These are phyloP conservation scores for Melanaphis sacchari DNA, from an alignment of 1,140 invertebrate species.

Conservation along the genomic window DNA sequence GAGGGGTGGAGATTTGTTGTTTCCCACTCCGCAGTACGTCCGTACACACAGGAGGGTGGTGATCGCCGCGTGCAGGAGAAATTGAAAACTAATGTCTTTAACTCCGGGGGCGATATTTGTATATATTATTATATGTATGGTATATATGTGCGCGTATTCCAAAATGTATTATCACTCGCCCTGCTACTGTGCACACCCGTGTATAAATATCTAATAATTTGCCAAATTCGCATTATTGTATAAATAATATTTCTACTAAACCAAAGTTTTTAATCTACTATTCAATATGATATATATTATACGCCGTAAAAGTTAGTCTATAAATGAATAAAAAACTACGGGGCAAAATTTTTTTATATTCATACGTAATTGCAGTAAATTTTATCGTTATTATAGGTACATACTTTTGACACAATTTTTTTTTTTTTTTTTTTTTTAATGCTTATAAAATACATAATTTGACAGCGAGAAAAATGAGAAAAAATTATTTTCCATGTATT, in stretches of 20 bases:
- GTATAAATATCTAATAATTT: background rate
- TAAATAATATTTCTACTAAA: background rate
- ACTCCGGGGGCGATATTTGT: background rate
- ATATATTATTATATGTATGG: background rate
- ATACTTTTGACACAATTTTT: background rate
- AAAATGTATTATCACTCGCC: background rate
- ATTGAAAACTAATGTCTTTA: conserved; percentile 32
- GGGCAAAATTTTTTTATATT: background rate
- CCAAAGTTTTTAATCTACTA: background rate
- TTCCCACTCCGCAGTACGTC: background rate
- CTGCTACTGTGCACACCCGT: background rate
- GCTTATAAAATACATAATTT: background rate
- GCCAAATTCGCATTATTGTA: background rate
- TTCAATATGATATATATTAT: background rate
- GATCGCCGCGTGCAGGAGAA: background rate
- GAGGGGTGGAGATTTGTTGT: conserved; percentile 31
- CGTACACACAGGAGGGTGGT: background rate
- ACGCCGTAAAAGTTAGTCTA: background rate
- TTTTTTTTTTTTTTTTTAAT: background rate
- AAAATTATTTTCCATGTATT: background rate
- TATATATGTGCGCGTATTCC: background rate
- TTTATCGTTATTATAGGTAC: background rate
- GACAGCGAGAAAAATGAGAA: background rate
- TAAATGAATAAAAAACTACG: too few species aligned
- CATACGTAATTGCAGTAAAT: too few species aligned